These are phyloP conservation scores for Autographa gamma DNA, from an alignment of 2,888 invertebrate genomes.

Conservation along the genomic window DNA sequence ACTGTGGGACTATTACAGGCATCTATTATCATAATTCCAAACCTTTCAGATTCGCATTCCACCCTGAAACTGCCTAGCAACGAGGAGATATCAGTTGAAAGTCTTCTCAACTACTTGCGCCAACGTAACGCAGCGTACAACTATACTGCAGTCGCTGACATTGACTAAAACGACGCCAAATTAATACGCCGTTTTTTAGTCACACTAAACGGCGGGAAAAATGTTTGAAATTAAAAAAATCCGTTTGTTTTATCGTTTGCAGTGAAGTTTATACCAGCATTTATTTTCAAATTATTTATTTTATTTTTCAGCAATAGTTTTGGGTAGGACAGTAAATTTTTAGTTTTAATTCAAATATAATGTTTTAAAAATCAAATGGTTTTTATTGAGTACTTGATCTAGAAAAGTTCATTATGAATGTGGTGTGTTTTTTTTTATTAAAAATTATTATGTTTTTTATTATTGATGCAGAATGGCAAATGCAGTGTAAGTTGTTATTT, in stretches of 20 bases:
- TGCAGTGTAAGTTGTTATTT: slow-evolving; percentile 49
- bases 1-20: not conserved
- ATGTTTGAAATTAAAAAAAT: not conserved
- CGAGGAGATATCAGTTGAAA: slow-evolving; percentile 77
- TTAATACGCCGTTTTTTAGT: slow-evolving; percentile 24
- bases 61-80: slow-evolving; percentile 68
- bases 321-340: no score
- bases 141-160: slow-evolving; percentile 66
- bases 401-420: not conserved
- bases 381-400: no score
- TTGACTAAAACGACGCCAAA: slow-evolving; percentile 63
- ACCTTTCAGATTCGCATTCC: slow-evolving; percentile 67
- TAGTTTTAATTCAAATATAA: no score
- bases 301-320: not conserved
- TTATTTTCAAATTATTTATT: not conserved
- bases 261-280: not conserved
- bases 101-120: slow-evolving; percentile 71
- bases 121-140: slow-evolving; percentile 67
- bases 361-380: no score
- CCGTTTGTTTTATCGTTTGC: not conserved
- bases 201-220: slow-evolving; percentile 31
- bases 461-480: slow-evolving; percentile 55
- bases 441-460: slow-evolving; percentile 33
- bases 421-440: slow-evolving; percentile 26
- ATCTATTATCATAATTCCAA: no score